A percentile compares a stretch with the other conserved stretches of the same genome.
Conservation (phyloP, 2,888 invertebrate genomes). For the Clanis bilineata region DNA sequence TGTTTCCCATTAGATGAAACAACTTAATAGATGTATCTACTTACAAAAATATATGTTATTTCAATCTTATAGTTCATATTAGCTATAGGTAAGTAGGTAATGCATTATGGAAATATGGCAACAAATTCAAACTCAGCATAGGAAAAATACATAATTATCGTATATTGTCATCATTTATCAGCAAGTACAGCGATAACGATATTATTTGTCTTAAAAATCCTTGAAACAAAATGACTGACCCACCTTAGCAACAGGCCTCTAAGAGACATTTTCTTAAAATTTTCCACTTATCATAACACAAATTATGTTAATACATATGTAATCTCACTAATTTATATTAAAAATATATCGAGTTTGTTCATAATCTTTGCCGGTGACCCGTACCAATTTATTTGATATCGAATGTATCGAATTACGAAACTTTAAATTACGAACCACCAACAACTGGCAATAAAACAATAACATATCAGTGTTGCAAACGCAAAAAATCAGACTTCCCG, state of each 20-base stretch:
- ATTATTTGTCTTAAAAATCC: neutral
- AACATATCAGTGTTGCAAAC: too few species aligned
- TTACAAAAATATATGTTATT: too few species aligned
- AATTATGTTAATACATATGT: neutral
- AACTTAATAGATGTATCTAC: too few species aligned
- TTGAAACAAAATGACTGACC: conserved; percentile 17
- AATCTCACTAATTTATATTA: neutral
- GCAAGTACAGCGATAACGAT: neutral
- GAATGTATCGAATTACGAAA: neutral
- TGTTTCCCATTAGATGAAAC: too few species aligned
- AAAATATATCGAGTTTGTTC: neutral
- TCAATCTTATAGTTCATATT: too few species aligned
- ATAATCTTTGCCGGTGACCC: neutral
- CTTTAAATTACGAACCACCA: neutral
- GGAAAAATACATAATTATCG: neutral
- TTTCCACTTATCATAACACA: neutral
- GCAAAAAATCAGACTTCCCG: too few species aligned
- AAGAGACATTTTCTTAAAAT: conserved; percentile 39
- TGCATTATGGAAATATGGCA: neutral
- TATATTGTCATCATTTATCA: too few species aligned
- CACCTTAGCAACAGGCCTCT: conserved; percentile 41
- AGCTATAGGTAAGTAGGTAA: neutral
- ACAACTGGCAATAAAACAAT: neutral
- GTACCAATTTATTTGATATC: conserved; percentile 11
- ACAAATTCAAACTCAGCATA: neutral